Percentiles rank a stretch among this genome's conserved stretches.
phyloP scores from a whole-genome alignment of 2,113 vertebrate genomes.

The Vireo altiloquus region DNA sequence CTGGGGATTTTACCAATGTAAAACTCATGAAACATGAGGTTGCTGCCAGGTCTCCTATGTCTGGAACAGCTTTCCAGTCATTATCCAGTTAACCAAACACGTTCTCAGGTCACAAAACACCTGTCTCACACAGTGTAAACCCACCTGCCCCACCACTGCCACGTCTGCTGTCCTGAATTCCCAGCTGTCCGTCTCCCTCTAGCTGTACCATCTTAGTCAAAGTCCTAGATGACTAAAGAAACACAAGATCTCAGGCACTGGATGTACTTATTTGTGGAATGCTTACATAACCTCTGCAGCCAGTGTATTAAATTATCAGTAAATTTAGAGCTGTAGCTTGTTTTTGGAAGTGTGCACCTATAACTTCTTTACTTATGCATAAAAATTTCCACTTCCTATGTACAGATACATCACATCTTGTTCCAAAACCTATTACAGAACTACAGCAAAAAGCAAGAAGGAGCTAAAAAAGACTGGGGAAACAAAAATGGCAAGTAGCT shows the following conservation, averaged over 20 bases:
- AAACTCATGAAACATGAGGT: not conserved
- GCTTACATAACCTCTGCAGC: not conserved
- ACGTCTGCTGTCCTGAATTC: not conserved
- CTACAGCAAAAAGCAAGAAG: not conserved
- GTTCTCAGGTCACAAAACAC: not conserved
- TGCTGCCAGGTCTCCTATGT: not conserved
- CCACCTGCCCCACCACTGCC: not conserved
- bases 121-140: not conserved
- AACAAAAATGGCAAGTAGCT: not conserved
- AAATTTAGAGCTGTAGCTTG: not conserved
- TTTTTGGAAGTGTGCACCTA: not conserved
- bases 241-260: not conserved
- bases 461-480: not conserved
- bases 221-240: not conserved
- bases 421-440: not conserved
- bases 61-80: not conserved
- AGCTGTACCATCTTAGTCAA: not conserved
- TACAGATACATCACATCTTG: not conserved
- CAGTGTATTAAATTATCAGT: not conserved
- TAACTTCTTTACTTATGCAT: not conserved
- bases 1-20: not conserved
- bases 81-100: not conserved
- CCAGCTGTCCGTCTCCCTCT: not conserved
- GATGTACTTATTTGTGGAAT: not conserved
- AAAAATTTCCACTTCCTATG: not conserved